Evolutionary conservation across 2,888 invertebrate species (phyloP).

Genomic region (Sipha maydis): DNA sequence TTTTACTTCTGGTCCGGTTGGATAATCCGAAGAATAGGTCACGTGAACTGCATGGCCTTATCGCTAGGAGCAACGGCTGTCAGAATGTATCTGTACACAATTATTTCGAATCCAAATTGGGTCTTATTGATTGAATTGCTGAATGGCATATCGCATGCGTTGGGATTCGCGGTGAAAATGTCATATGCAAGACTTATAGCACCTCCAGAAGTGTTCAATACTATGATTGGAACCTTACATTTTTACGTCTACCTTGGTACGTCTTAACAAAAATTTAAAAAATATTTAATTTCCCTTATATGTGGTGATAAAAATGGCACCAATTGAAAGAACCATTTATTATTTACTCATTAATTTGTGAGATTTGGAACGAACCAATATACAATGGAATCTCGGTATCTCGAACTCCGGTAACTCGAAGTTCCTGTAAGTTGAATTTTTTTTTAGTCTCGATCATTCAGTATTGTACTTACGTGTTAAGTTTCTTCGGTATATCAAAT

Average conservation of each 20-base stretch:
- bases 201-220: slow-evolving; percentile 85
- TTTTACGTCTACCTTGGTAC: slow-evolving; percentile 75
- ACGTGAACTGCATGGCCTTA: slow-evolving; percentile 83
- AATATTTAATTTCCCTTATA: too few species aligned
- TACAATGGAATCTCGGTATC: too few species aligned
- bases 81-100: slow-evolving; percentile 84
- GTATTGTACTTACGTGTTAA: too few species aligned
- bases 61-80: slow-evolving; percentile 83
- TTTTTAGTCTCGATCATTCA: too few species aligned
- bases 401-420: too few species aligned
- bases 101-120: slow-evolving; percentile 83
- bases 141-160: slow-evolving; percentile 88
- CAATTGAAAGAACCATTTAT: too few species aligned
- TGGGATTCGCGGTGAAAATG: slow-evolving; percentile 88
- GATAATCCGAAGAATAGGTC: slow-evolving; percentile 80
- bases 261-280: background rate
- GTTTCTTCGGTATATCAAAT: too few species aligned
- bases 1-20: slow-evolving; percentile 82
- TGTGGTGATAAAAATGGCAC: too few species aligned
- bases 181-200: slow-evolving; percentile 86
- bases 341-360: too few species aligned
- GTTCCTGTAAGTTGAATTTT: too few species aligned
- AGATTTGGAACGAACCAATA: too few species aligned
- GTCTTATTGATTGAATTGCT: slow-evolving; percentile 85
- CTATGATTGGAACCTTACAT: slow-evolving; percentile 87